Conservation (phyloP, 1,140 invertebrate species). For the Drosophila ananassae region DNA sequence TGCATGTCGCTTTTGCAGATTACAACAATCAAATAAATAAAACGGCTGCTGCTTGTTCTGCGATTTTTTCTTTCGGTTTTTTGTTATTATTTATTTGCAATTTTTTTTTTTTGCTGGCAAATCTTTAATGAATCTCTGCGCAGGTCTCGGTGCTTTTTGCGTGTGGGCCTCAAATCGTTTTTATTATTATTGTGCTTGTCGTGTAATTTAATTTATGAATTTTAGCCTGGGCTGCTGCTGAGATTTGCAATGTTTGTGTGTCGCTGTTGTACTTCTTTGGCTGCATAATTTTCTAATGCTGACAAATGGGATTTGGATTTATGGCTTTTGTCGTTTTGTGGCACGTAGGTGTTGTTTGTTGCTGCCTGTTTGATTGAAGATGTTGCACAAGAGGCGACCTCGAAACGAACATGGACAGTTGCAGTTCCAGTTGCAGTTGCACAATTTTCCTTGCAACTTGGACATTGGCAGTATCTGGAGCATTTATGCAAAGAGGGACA, state of each 20-base stretch:
- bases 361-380: constrained; percentile 73
- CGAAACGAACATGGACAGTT: constrained; percentile 57
- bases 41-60: constrained; percentile 38
- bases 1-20: constrained; percentile 73
- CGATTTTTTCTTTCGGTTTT: constrained; percentile 27
- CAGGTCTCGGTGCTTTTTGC: constrained; percentile 46
- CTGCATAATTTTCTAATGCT: constrained; percentile 82
- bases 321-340: constrained; percentile 67
- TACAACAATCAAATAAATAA: constrained; percentile 79
- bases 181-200: constrained; percentile 82
- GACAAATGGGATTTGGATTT: constrained; percentile 82
- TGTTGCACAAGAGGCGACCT: constrained; percentile 72
- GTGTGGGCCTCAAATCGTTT: constrained; percentile 81
- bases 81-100: constrained; percentile 51
- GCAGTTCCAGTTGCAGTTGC: constrained; percentile 34
- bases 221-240: constrained; percentile 54
- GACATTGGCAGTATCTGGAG: constrained; percentile 33
- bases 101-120: constrained; percentile 50
- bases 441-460: constrained; percentile 16
- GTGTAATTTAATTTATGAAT: constrained; percentile 83
- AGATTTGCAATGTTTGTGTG: constrained; percentile 27
- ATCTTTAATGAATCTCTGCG: constrained; percentile 52
- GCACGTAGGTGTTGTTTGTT: constrained; percentile 68
- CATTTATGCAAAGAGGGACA: constrained; percentile 14
- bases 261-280: constrained; percentile 40